Evolutionary conservation across 1,140 invertebrate species (phyloP), one percentile per base, ranked within the genome.

Genomic region (Temnothorax curvispinosus): DNA sequence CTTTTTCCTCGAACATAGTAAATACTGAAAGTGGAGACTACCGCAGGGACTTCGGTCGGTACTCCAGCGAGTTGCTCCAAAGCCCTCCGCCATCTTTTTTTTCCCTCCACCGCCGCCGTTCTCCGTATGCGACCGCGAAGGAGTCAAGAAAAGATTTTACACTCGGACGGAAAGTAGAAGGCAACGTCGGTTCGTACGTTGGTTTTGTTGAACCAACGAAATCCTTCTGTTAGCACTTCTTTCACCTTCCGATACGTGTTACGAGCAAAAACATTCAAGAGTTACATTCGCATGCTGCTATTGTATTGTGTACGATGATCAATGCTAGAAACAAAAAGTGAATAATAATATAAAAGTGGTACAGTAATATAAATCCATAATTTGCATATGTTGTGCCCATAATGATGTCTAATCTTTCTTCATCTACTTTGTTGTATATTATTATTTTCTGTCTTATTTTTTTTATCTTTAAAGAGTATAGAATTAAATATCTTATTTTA

Each of bases 121-220:
- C 47, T 74, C 77, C 77, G 64, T 67, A 9, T n/a, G 38, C 38
- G 18, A 84, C 75, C 87, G 85, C 88, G 84, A 91, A 90, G 75
- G 89, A 91, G 85, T 87, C 85, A 81, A 90, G 89, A 69, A 91
- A 91, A 91, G 89, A 91, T 91, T 91, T 91, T 89, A 91, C 85
- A 89, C 90, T 91, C 44, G 87, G 84, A 21, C 71, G 82, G 65
- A 80, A 78, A 71, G 76, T 85, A 90, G 78, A 90, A 86, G 75
- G 86, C 41, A 82, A 56, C 47, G 32, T 54, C 32, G 32, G 41
- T 58, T 58, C 47, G 85, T 77, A 65, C 58, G 76, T 50, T 41
- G 77, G 86, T 90, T 78, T 90, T 88, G 89, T 90, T 74, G 87
- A 85, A 90, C 80, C 77, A 84, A 87, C 78, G 75, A 75, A 89